phyloP scores from a whole-genome alignment of 2,888 invertebrate genomes.

The Encarsia formosa region DNA sequence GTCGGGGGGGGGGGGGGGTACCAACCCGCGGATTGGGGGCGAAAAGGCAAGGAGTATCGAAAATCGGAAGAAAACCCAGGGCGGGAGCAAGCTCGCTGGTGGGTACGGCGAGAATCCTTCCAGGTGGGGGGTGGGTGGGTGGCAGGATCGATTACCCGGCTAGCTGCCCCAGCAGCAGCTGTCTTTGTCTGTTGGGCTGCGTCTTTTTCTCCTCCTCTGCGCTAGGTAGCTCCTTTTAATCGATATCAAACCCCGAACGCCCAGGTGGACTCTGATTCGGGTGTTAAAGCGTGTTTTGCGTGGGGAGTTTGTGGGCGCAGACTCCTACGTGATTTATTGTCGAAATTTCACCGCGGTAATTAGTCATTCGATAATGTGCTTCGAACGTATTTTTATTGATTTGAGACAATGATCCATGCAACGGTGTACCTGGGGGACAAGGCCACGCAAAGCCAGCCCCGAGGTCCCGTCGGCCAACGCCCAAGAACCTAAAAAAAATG shows the following conservation, averaged over 20 bases:
- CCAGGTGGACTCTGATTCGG: not conserved
- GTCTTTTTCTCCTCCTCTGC: not conserved
- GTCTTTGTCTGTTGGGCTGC: not conserved
- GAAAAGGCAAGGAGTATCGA: not conserved
- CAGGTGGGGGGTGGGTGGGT: conserved; percentile 1
- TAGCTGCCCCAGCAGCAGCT: conserved; percentile 8
- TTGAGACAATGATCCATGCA: too few species aligned
- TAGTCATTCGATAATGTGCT: too few species aligned
- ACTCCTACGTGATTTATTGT: too few species aligned
- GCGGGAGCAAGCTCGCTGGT: not conserved
- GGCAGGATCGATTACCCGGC: conserved; percentile 26
- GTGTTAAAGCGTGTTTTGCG: too few species aligned
- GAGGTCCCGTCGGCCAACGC: too few species aligned
- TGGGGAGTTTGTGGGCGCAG: too few species aligned
- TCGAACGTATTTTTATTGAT: too few species aligned
- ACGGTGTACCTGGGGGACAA: too few species aligned
- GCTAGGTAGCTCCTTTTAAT: not conserved
- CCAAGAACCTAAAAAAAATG: too few species aligned
- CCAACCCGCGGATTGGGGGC: not conserved
- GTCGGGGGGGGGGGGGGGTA: not conserved
- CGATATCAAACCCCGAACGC: not conserved
- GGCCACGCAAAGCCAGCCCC: too few species aligned
- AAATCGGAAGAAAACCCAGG: not conserved
- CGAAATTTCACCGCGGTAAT: too few species aligned
- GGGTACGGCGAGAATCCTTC: not conserved